Evolutionary conservation across 1,140 invertebrate species (phyloP).

Genomic region (Oryzaephilus surinamensis): DNA sequence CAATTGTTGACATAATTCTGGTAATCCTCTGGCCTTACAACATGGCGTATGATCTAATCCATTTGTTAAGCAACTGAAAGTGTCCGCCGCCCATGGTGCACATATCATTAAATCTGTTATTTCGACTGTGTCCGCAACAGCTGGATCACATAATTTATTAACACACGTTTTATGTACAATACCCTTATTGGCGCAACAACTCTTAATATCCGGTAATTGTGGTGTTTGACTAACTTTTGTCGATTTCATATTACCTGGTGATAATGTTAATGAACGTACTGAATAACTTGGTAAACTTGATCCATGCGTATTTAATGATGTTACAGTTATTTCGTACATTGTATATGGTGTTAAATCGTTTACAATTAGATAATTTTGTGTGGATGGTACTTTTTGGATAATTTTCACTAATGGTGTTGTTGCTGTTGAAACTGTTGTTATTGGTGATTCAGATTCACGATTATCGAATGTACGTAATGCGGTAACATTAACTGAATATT

Average conservation of each 20-base stretch:
- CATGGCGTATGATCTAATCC: slow-evolving; percentile 72
- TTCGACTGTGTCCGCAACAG: slow-evolving; percentile 46
- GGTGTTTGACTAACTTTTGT: slow-evolving; percentile 43
- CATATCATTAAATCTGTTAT: slow-evolving; percentile 73
- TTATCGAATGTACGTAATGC: slow-evolving; percentile 54
- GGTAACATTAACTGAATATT: slow-evolving; percentile 63
- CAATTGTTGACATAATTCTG: slow-evolving; percentile 58
- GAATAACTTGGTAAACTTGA: slow-evolving; percentile 60
- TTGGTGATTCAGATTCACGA: slow-evolving; percentile 2
- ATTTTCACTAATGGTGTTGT: no score
- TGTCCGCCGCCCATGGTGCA: slow-evolving; percentile 68
- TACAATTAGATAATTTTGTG: slow-evolving; percentile 46
- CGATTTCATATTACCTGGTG: slow-evolving; percentile 45
- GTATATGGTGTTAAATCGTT: slow-evolving; percentile 56
- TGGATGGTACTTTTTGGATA: slow-evolving; percentile 41
- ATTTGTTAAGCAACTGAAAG: slow-evolving; percentile 68
- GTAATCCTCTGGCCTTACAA: slow-evolving; percentile 61
- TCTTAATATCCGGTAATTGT: slow-evolving; percentile 56
- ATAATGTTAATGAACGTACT: slow-evolving; percentile 55
- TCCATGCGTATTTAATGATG: slow-evolving; percentile 60
- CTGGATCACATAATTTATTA: slow-evolving; percentile 67
- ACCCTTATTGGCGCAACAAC: slow-evolving; percentile 59
- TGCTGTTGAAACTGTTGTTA: slow-evolving; percentile 1
- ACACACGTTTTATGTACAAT: slow-evolving; percentile 63
- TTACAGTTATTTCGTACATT: slow-evolving; percentile 70